phyloP scores from a whole-genome alignment of 1,140 invertebrate genomes.

The Aethina tumida region DNA sequence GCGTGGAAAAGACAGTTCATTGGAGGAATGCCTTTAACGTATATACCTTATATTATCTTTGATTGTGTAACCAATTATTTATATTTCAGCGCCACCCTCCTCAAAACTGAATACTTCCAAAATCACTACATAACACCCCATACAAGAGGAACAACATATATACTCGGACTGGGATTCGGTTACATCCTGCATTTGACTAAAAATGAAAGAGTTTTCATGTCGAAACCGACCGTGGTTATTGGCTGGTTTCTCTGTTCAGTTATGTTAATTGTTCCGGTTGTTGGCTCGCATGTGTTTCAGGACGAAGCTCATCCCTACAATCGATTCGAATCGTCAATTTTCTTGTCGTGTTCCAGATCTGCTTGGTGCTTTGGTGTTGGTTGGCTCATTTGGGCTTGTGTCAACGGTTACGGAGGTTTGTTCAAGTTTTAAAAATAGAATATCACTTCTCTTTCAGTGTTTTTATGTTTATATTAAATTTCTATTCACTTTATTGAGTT shows the following conservation, averaged over 20 bases:
- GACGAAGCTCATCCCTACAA: conserved; percentile 21
- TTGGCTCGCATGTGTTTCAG: conserved; percentile 18
- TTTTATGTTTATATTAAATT: conserved; percentile 8
- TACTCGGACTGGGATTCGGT: conserved; percentile 22
- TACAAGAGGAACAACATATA: conserved; percentile 18
- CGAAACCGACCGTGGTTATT: conserved; percentile 8
- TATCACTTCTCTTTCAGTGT: conserved; percentile 3
- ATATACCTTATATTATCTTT: too few relatives aligned
- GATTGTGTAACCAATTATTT: too few relatives aligned
- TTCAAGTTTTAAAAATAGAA: conserved; percentile 7
- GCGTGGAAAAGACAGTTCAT: conserved; percentile 26
- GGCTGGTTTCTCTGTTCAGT: conserved; percentile 17
- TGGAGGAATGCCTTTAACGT: conserved; percentile 24
- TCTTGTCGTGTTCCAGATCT: conserved; percentile 19
- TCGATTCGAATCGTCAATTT: conserved; percentile 17
- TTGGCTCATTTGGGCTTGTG: conserved; percentile 27
- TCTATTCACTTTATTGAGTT: conserved; percentile 7
- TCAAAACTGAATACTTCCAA: conserved; percentile 22
- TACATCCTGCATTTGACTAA: conserved; percentile 19
- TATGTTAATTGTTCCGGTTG: conserved; percentile 12
- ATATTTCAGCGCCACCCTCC: too few relatives aligned
- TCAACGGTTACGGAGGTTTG: conserved; percentile 24
- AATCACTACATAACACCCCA: conserved; percentile 19
- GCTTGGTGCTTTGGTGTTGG: conserved; percentile 23
- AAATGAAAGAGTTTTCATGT: conserved; percentile 15